Base-by-base conservation (phyloP, 2,113 vertebrate species). In the Chaetodon auriga region DNA sequence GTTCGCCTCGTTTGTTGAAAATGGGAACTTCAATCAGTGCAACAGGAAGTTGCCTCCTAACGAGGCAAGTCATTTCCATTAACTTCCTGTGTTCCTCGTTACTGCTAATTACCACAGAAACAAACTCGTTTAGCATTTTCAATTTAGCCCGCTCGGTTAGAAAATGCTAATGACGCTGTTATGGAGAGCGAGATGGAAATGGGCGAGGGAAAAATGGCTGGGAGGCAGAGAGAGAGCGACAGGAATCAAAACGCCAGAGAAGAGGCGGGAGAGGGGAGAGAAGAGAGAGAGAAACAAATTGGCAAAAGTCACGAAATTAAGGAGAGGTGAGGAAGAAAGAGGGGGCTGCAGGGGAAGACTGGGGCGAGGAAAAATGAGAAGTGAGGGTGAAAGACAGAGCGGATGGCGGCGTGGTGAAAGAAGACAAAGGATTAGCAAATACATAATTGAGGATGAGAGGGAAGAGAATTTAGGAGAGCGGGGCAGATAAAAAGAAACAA, bases 51-150 rank as follows among this genome's bases (percentile, higher is more conserved):
- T 82, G 83, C 80, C 75, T 82, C 79, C 90, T 88, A 91, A 92
- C 90, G 86, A 92, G 83, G 82, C 87, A 81, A 89, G 90, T 93
- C 90, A 81, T 91, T 95, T 92, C 94, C 94, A 96, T 95, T 96
- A 95, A 94, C 93, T 95, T 94, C 85, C 88, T 92, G 92, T 93
- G 93, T 95, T 94, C 87, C 93, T 94, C 90, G 92, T 96, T 95
- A 95, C 92, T 72, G 82, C 90, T 93, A 94, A 95, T 95, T 91
- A 93, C 90, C 84, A 84, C 81, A 78, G 90, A 86, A 93, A 93
- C 92, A 94, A 93, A 93, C 94, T 95, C 92, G 85, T 94, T 95
- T 95, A 95, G 90, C 94, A 91, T 94, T 94, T 95, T 95, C 94
- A 95, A 96, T 96, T 95, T 95, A 91, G 93, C 81, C 91, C 45